Conservation (phyloP, 2,113 vertebrate genomes). For the Passer montanus region DNA sequence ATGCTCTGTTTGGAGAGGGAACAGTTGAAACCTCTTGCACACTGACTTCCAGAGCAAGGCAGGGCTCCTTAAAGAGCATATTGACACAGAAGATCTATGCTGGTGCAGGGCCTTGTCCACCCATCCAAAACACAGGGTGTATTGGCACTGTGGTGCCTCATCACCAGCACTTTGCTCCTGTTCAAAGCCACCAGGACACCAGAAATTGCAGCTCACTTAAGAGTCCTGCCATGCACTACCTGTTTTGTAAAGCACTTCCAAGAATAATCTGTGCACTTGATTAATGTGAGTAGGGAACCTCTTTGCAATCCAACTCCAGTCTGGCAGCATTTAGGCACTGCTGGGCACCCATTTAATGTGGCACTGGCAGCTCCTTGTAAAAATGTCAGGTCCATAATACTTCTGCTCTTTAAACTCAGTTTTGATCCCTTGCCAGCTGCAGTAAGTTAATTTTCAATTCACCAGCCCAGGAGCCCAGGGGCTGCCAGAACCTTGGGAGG, state of each 20-base stretch:
- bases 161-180: background rate
- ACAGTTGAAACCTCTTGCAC: background rate
- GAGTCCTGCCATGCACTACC: background rate
- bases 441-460: constrained; percentile 23
- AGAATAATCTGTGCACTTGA: background rate
- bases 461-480: background rate
- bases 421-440: constrained; percentile 15
- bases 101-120: background rate
- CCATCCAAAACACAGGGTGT: background rate
- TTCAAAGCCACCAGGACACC: background rate
- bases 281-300: background rate
- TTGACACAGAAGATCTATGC: background rate
- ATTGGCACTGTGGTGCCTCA: background rate
- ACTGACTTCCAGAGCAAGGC: background rate
- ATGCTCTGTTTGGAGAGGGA: background rate
- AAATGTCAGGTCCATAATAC: background rate
- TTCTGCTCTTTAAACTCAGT: constrained; percentile 16
- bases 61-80: background rate
- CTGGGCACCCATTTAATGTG: background rate
- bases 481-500: background rate
- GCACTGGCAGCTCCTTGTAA: background rate
- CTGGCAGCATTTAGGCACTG: background rate
- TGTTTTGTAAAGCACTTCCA: background rate
- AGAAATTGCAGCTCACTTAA: background rate
- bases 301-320: background rate